These are phyloP conservation scores for Andrena flavipes DNA, from an alignment of 2,888 invertebrate genomes.

Conservation along the genomic window DNA sequence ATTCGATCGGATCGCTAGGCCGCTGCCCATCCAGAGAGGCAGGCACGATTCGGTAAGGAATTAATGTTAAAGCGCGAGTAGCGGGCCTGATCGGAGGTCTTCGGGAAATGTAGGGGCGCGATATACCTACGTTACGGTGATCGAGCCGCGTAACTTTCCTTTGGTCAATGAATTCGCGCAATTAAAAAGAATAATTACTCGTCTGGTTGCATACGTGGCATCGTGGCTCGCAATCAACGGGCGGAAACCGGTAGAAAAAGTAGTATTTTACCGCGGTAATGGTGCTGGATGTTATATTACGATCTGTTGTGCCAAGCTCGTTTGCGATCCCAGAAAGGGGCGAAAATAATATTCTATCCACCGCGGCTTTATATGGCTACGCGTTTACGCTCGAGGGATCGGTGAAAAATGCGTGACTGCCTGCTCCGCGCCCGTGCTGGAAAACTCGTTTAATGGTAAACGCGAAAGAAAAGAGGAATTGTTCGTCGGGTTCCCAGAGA, in stretches of 20 bases:
- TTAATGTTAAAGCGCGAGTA: not conserved
- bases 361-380: conserved; percentile 55
- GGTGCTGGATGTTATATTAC: conserved; percentile 54
- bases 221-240: conserved; percentile 53
- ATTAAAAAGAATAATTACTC: conserved; percentile 37
- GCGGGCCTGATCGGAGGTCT: too few species aligned
- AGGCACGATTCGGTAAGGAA: not conserved
- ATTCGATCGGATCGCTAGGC: not conserved
- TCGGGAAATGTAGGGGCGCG: not conserved
- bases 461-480: conserved; percentile 28
- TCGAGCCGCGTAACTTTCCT: conserved; percentile 35
- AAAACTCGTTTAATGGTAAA: conserved; percentile 54
- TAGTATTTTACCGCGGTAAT: conserved; percentile 54
- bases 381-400: conserved; percentile 64
- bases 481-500: conserved; percentile 36
- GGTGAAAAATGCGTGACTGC: conserved; percentile 42
- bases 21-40: too few species aligned
- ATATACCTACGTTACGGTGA: not conserved
- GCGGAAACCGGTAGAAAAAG: conserved; percentile 61
- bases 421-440: conserved; percentile 33
- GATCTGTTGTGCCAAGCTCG: conserved; percentile 41
- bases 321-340: conserved; percentile 54
- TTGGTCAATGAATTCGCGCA: conserved; percentile 42
- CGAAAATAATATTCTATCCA: conserved; percentile 62
- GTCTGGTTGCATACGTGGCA: conserved; percentile 31